Evolutionary conservation across 2,797 vertebrate species (phyloP).

Genomic region (Thaleichthys pacificus): DNA sequence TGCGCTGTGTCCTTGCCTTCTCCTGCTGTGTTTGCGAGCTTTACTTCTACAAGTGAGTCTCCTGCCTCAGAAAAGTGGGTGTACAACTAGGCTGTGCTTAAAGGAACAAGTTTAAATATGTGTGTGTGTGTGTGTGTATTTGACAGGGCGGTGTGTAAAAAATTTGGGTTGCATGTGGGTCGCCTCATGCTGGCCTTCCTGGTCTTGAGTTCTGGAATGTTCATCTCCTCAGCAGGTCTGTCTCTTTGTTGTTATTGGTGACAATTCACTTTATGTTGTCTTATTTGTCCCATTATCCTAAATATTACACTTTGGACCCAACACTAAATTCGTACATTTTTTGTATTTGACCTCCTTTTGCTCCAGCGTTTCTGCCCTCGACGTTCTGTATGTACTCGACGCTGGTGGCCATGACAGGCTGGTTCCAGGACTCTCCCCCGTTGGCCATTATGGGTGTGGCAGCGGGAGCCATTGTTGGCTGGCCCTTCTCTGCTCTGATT

Average conservation of each 20-base stretch:
- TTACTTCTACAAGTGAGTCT: slow-evolving; percentile 99
- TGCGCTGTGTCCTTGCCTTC: slow-evolving; percentile 94
- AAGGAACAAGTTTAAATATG: neutral
- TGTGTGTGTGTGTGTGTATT: slow-evolving; percentile 31
- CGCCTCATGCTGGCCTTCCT: slow-evolving; percentile 95
- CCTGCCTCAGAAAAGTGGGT: neutral
- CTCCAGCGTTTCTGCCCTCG: slow-evolving; percentile 91
- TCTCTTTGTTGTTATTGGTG: slow-evolving; percentile 1
- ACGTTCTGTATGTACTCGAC: slow-evolving; percentile 98
- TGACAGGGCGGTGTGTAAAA: slow-evolving; percentile 94
- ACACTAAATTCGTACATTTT: neutral
- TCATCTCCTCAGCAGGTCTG: slow-evolving; percentile 93
- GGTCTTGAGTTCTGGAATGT: slow-evolving; percentile 96
- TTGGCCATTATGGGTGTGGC: slow-evolving; percentile 89
- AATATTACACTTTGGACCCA: neutral
- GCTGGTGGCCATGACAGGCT: slow-evolving; percentile 92
- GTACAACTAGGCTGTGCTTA: too few relatives aligned
- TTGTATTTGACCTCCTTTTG: slow-evolving; percentile 5
- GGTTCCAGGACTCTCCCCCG: slow-evolving; percentile 90
- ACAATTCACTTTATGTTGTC: neutral
- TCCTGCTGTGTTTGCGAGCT: slow-evolving; percentile 95
- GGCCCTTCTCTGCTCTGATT: slow-evolving; percentile 92
- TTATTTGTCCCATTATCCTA: neutral
- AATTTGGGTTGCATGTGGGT: slow-evolving; percentile 95
- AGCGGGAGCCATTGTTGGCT: slow-evolving; percentile 88